Percentiles rank a stretch among this genome's conserved stretches.
These are phyloP conservation scores for Latrodectus elegans DNA, from an alignment of 2,888 invertebrate genomes.

Conservation along the genomic window DNA sequence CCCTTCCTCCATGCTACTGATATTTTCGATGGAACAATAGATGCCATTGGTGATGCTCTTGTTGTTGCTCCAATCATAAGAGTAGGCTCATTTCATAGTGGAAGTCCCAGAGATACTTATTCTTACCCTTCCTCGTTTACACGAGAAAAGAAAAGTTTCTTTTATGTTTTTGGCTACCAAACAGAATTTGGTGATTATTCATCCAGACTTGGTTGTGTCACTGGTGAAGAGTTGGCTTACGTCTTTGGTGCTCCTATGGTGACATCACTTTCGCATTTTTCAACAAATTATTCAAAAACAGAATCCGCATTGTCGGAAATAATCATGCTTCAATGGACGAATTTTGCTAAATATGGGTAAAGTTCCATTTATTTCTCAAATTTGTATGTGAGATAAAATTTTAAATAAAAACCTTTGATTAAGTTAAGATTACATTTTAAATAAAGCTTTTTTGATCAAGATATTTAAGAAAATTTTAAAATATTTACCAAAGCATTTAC, in stretches of 20 bases:
- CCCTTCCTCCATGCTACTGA: constrained; percentile 77
- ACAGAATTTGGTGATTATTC: constrained; percentile 91
- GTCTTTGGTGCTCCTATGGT: constrained; percentile 93
- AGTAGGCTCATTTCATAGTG: constrained; percentile 90
- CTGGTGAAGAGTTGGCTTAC: constrained; percentile 92
- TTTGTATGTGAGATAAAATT: neutral
- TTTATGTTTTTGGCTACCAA: constrained; percentile 93
- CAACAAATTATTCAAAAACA: constrained; percentile 88
- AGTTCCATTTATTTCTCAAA: neutral
- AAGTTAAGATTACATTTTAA: neutral
- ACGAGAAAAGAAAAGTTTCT: constrained; percentile 82
- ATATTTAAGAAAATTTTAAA: neutral
- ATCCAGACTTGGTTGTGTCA: constrained; percentile 87
- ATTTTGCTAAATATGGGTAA: constrained; percentile 93
- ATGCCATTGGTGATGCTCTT: constrained; percentile 93
- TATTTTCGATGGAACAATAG: constrained; percentile 82
- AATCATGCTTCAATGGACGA: constrained; percentile 88
- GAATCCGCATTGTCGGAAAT: constrained; percentile 90
- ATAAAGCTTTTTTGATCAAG: neutral
- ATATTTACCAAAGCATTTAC: neutral
- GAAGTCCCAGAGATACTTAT: constrained; percentile 83
- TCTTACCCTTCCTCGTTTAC: constrained; percentile 90
- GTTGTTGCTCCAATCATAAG: constrained; percentile 92
- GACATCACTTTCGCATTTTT: constrained; percentile 87
- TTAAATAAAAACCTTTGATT: neutral